Base-by-base conservation (phyloP, 2,797 vertebrate species). In the Mionectes olivaceus region DNA sequence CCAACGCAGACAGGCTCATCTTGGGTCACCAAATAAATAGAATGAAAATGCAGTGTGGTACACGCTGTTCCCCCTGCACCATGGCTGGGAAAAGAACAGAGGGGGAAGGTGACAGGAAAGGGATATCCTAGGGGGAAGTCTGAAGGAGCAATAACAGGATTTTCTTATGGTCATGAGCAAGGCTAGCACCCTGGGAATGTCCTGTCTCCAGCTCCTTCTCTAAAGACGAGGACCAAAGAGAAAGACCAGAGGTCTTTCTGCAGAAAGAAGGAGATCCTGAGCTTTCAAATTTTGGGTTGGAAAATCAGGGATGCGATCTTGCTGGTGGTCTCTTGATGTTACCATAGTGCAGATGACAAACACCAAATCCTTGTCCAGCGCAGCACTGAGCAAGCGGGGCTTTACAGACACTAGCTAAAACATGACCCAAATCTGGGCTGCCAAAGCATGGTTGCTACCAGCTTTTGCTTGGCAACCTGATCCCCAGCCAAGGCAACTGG, bases 371-470 rank as follows among this genome's bases (percentile, higher is more conserved):
- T 59, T 59, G 56, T 13, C 28, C 0, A 2, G 64, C 13, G 0
- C 2, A 82, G 23, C 46, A 61, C 28, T 0, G 0, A 49, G 53
- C 0, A 4, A 84, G 28, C 0, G 0, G 16, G 11, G 23, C 53
- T 87, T 71, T 73, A 59, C 0, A 2, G 57, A 61, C 6, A 18
- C 30, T 39, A 15, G 5, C 33, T 65, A 60, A 83, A 83, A 50
- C 8, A 25, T 39, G 39, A 61, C n/a, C 19, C 3, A 9, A 80
- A 64, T 12, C 1, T 47, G 33, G 41, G 23, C 46, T 57, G 55
- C 67, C 78, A 63, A 39, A 87, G 39, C 14, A 2, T 0, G 2
- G 52, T 52, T 87, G 50, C 43, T 83, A 87, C 21, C 27, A 61
- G 27, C 35, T 47, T 81, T 83, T 5, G 1, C 50, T 85, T 3